These are phyloP conservation scores for Drosophila nigrodunni DNA, from an alignment of 1,140 invertebrate species.

Conservation along the genomic window DNA sequence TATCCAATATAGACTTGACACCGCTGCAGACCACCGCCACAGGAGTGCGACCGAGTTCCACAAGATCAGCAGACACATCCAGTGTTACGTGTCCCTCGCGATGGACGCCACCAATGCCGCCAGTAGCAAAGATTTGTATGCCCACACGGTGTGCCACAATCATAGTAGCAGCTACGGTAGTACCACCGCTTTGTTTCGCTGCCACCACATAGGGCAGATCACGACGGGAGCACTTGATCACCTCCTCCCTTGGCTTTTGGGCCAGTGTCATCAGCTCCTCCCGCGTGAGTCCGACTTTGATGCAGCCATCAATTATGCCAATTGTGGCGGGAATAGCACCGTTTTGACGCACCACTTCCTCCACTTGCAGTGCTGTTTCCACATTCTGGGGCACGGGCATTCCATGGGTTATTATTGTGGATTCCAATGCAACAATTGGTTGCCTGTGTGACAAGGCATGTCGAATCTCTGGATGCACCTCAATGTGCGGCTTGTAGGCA, in stretches of 20 bases:
- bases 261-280: slow-evolving; percentile 89
- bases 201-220: slow-evolving; percentile 93
- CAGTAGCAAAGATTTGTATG: slow-evolving; percentile 97
- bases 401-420: slow-evolving; percentile 99
- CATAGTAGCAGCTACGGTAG: slow-evolving; percentile 98
- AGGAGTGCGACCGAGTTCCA: slow-evolving; percentile 93
- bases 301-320: slow-evolving; percentile 92
- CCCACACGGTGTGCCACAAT: slow-evolving; percentile 91
- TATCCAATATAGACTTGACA: slow-evolving; percentile 98
- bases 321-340: slow-evolving; percentile 97
- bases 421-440: slow-evolving; percentile 95
- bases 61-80: slow-evolving; percentile 98
- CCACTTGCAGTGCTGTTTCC: slow-evolving; percentile 92
- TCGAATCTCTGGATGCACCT: slow-evolving; percentile 68
- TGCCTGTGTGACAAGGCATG: slow-evolving; percentile 56
- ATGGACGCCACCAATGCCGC: slow-evolving; percentile 97
- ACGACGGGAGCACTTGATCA: slow-evolving; percentile 92
- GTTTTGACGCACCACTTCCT: slow-evolving; percentile 90
- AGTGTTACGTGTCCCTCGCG: slow-evolving; percentile 92
- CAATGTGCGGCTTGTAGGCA: slow-evolving; percentile 38
- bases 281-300: slow-evolving; percentile 91
- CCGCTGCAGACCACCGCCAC: slow-evolving; percentile 97
- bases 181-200: slow-evolving; percentile 93
- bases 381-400: slow-evolving; percentile 98
- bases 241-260: slow-evolving; percentile 72